Percentiles rank a stretch among this genome's conserved stretches.
phyloP scores from a whole-genome alignment of 1,140 invertebrate genomes.

The Glossosoma conforme region DNA sequence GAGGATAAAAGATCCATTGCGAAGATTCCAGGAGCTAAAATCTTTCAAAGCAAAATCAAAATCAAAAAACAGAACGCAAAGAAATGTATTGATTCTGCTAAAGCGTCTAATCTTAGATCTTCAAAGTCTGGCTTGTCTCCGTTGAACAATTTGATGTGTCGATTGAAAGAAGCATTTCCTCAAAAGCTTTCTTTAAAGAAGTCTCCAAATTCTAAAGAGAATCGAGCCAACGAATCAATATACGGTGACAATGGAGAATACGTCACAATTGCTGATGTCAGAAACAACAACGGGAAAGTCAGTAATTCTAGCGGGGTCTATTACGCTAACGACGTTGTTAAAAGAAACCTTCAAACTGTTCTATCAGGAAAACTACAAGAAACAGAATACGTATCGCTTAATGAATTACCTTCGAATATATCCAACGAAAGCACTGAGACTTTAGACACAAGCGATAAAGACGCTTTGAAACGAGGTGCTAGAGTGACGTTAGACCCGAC shows the following conservation, averaged over 20 bases:
- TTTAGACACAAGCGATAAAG: slow-evolving; percentile 35
- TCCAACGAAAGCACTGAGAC: slow-evolving; percentile 42
- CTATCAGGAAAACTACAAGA: slow-evolving; percentile 54
- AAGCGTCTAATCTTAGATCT: slow-evolving; percentile 21
- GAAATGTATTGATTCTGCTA: slow-evolving; percentile 7
- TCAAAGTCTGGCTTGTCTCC: slow-evolving; percentile 50
- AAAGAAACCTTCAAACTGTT: slow-evolving; percentile 52
- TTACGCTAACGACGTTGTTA: slow-evolving; percentile 54
- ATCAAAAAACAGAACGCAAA: slow-evolving; percentile 3
- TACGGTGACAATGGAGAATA: slow-evolving; percentile 69
- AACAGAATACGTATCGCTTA: slow-evolving; percentile 74
- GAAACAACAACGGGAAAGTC: slow-evolving; percentile 65
- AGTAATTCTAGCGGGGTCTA: slow-evolving; percentile 44
- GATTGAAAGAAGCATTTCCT: slow-evolving; percentile 57
- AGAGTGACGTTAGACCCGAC: slow-evolving; percentile 81
- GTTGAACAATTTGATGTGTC: slow-evolving; percentile 59
- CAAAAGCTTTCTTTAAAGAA: slow-evolving; percentile 49
- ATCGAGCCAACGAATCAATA: slow-evolving; percentile 38
- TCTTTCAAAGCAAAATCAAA: slow-evolving; percentile 10
- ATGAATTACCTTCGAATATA: slow-evolving; percentile 66
- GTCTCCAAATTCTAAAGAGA: slow-evolving; percentile 48
- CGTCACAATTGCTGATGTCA: slow-evolving; percentile 77
- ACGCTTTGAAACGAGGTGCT: slow-evolving; percentile 51
- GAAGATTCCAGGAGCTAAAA: slow-evolving; percentile 2
- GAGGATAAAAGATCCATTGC: no score